Conservation (phyloP, 1,140 invertebrate genomes). For the Brachystomella parvula region DNA sequence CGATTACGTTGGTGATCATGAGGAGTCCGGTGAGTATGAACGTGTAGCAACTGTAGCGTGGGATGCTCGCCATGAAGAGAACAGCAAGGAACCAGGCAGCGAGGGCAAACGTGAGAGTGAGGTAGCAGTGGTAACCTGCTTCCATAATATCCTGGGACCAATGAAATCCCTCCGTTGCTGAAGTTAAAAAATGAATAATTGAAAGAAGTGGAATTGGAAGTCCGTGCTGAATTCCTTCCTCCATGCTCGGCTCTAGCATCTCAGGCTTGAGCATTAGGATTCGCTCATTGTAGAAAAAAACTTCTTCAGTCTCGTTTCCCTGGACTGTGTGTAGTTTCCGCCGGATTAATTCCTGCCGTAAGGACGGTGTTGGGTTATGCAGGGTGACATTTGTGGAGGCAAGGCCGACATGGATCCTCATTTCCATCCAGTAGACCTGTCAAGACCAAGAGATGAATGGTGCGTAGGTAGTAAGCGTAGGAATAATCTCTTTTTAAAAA, state of each 20-base stretch:
- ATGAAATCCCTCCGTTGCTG: slow-evolving; percentile 23
- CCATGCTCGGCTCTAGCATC: slow-evolving; percentile 19
- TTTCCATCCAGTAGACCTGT: slow-evolving; percentile 20
- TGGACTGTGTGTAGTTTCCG: too few species aligned
- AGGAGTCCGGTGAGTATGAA: slow-evolving; percentile 32
- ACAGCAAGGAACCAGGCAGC: slow-evolving; percentile 24
- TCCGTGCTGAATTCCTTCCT: slow-evolving; percentile 18
- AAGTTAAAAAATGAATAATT: slow-evolving; percentile 25
- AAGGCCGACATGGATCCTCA: slow-evolving; percentile 33
- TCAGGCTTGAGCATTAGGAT: slow-evolving; percentile 29
- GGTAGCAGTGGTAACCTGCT: slow-evolving; percentile 33
- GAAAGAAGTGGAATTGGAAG: slow-evolving; percentile 33
- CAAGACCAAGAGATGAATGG: too few species aligned
- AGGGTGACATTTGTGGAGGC: slow-evolving; percentile 32
- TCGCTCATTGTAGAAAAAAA: slow-evolving; percentile 34
- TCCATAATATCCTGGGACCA: slow-evolving; percentile 35
- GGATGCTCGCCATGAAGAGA: slow-evolving; percentile 31
- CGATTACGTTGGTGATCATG: slow-evolving; percentile 23
- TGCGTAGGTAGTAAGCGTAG: too few species aligned
- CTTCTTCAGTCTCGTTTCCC: too few species aligned
- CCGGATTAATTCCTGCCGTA: too few species aligned
- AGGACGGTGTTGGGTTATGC: neutral
- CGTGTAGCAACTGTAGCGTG: slow-evolving; percentile 31
- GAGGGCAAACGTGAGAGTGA: slow-evolving; percentile 27
- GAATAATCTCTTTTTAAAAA: too few species aligned